Evolutionary conservation across 2,113 vertebrate genomes (phyloP), one percentile per base, ranked within the genome.

Genomic region (Onychostruthus taczanowskii): DNA sequence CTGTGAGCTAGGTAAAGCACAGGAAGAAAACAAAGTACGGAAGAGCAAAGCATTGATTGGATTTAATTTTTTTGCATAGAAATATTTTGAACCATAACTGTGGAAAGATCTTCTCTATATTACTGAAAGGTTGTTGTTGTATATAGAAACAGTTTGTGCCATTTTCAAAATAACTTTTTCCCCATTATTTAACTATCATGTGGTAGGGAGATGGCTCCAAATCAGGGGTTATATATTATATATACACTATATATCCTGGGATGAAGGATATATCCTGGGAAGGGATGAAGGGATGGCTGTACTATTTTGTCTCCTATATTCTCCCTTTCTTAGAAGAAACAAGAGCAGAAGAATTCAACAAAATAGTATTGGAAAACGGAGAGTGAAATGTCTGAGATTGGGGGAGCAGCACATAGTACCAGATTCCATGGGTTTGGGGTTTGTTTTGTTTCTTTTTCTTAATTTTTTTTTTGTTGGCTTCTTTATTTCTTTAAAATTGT

Each of bases 401-500:
- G 31, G n/a, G 16, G 24, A 64, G 44, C 19, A 89, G 84, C 59
- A 77, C 89, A n/a, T 66, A 35, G 35, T 84, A 56, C 31, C 47
- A 84, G 50, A 66, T 90, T 90, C 67, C 47, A 14, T 70, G 41
- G 13, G 9, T 24, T 76, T 52, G 64, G 5, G 7, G 5, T 33
- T 89, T 74, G 10, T 41, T 74, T 76, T 84, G 17, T 43, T 88
- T 58, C 2, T 4, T 49, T 33, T 74, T 21, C 7, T 11, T 17
- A 24, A 4, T 47, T 66, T 73, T 53, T 73, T 53, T n/a, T 28
- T 30, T 73, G 0, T 94, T 82, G 44, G 78, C 23, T 90, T 79
- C 63, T 97, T 94, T 90, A 66, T 92, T 80, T 96, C 81, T 94
- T 93, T 95, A 84, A 91, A 63, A 95, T 95, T 73, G 96, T 87